phyloP scores from a whole-genome alignment of 2,113 vertebrate species.

The Neodontobutis hainanensis region DNA sequence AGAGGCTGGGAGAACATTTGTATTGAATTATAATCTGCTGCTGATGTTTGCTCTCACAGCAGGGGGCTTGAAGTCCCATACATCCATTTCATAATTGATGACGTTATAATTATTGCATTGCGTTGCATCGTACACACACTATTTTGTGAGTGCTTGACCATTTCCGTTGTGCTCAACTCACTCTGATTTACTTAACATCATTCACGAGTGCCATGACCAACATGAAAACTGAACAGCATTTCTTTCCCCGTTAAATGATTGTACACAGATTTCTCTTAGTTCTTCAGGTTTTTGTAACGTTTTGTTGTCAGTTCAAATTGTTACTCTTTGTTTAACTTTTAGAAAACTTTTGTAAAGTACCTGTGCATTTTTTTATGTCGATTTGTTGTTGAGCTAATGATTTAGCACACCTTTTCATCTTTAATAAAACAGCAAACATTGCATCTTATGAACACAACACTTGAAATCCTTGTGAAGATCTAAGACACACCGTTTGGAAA shows the following conservation, averaged over 20 bases:
- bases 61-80: slow-evolving; percentile 32
- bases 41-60: slow-evolving; percentile 33
- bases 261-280: not conserved
- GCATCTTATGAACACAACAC: not conserved
- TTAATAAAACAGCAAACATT: not conserved
- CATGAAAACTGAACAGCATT: too few relatives aligned
- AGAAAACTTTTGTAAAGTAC: too few relatives aligned
- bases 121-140: slow-evolving; percentile 31
- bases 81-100: slow-evolving; percentile 57
- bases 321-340: too few relatives aligned
- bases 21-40: slow-evolving; percentile 23
- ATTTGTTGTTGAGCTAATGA: too few relatives aligned
- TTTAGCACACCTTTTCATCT: too few relatives aligned
- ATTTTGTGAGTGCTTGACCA: slow-evolving; percentile 13
- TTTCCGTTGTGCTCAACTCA: slow-evolving; percentile 13
- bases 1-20: slow-evolving; percentile 2
- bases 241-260: not conserved
- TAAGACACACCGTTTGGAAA: too few relatives aligned
- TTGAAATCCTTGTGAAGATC: not conserved
- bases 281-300: too few relatives aligned
- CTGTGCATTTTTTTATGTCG: too few relatives aligned
- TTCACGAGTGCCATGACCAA: not conserved
- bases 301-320: too few relatives aligned
- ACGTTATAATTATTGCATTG: slow-evolving; percentile 54
- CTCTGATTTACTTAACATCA: slow-evolving; percentile 2